These are phyloP conservation scores for Rotaria macrura DNA, from an alignment of 2,888 invertebrate genomes.

Conservation along the genomic window DNA sequence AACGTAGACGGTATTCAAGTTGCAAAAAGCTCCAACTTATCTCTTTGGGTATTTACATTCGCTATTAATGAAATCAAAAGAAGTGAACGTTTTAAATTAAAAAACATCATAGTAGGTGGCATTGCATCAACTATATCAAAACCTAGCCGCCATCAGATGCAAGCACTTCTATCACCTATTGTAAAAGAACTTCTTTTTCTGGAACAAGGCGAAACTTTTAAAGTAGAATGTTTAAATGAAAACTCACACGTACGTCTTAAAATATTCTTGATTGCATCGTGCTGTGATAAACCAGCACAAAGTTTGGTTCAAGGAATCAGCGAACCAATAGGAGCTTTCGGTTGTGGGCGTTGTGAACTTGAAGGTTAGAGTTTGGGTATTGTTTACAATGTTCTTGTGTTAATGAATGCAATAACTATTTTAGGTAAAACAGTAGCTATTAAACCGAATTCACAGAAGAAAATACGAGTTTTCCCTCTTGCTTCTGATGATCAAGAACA, in stretches of 20 bases:
- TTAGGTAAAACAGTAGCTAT: not conserved
- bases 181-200: too few species aligned
- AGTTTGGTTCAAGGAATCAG: too few species aligned
- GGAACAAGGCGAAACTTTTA: too few species aligned
- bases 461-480: not conserved
- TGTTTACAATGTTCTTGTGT: too few species aligned
- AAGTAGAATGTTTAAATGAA: too few species aligned
- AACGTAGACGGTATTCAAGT: not conserved
- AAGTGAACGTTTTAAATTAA: not conserved
- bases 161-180: too few species aligned
- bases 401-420: too few species aligned
- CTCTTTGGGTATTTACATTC: not conserved
- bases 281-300: too few species aligned
- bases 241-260: not conserved
- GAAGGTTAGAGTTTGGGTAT: too few species aligned
- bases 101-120: not conserved
- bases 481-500: not conserved
- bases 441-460: not conserved
- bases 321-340: too few species aligned
- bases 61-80: not conserved
- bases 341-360: too few species aligned
- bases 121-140: not conserved
- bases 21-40: not conserved
- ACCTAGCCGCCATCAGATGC: not conserved
- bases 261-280: not conserved